Percentiles rank a stretch among this genome's conserved stretches.
Evolutionary conservation across 2,797 vertebrate genomes (phyloP).

Genomic region (Eulemur mongoz): DNA sequence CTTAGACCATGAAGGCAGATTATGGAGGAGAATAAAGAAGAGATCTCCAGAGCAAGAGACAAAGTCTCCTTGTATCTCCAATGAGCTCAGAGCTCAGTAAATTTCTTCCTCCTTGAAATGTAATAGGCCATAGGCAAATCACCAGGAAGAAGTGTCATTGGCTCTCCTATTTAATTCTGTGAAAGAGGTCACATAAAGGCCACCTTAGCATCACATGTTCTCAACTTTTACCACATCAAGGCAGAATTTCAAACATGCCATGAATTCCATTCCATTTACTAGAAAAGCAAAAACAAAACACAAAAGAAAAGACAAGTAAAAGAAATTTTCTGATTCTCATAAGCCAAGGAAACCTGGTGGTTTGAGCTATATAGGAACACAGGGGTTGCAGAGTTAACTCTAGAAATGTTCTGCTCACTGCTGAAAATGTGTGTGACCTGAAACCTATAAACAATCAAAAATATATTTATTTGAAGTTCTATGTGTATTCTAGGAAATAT

Average conservation of each 20-base stretch:
- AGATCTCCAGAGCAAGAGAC: not conserved
- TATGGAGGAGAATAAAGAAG: not conserved
- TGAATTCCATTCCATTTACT: not conserved
- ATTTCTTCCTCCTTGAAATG: not conserved
- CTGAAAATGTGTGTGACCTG: not conserved
- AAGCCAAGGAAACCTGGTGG: not conserved
- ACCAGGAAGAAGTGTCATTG: not conserved
- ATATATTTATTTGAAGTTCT: not conserved
- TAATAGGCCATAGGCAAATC: not conserved
- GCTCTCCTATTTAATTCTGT: not conserved
- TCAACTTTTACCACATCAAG: slow-evolving; percentile 30
- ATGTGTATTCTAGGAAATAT: not conserved
- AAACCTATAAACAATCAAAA: not conserved
- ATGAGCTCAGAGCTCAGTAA: not conserved
- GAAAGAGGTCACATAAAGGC: not conserved
- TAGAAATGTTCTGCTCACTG: not conserved
- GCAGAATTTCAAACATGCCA: not conserved
- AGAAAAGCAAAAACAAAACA: not conserved
- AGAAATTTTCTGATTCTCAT: not conserved
- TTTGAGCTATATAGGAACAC: not conserved
- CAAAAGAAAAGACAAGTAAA: not conserved
- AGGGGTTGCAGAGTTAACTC: not conserved
- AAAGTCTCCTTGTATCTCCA: not conserved
- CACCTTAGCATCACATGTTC: not conserved
- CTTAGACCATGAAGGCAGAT: not conserved